Evolutionary conservation across 2,888 invertebrate genomes (phyloP).

Genomic region (Acrocyrtus sp.): DNA sequence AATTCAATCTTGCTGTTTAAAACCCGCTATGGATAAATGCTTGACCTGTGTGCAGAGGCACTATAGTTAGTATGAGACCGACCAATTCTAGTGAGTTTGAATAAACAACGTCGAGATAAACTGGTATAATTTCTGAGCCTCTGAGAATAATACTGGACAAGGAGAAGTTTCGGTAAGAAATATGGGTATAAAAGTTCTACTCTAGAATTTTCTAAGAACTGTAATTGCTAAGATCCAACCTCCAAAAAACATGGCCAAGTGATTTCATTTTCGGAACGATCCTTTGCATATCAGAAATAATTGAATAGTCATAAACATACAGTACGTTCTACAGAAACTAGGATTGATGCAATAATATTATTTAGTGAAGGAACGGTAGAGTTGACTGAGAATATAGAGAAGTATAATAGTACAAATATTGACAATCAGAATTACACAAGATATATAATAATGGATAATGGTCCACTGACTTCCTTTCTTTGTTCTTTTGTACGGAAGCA

Average conservation of each 20-base stretch:
- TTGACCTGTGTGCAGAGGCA: no score
- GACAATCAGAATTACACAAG: not conserved
- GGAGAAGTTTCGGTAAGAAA: no score
- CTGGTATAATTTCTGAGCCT: no score
- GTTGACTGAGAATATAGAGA: not conserved
- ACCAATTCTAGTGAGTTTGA: no score
- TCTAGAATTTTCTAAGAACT: no score
- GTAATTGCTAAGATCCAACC: conserved; percentile 58
- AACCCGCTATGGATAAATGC: no score
- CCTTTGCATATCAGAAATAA: not conserved
- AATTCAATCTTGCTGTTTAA: no score
- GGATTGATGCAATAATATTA: not conserved
- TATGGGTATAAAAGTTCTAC: no score
- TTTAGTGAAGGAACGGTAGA: not conserved
- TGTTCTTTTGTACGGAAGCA: conserved; percentile 52
- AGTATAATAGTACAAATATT: not conserved
- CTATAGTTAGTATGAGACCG: no score
- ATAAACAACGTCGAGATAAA: no score
- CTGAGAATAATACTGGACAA: no score
- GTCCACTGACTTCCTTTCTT: conserved; percentile 63
- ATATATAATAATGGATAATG: conserved; percentile 33
- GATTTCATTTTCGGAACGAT: conserved; percentile 5
- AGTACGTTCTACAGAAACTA: not conserved
- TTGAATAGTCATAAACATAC: not conserved
- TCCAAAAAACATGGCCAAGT: conserved; percentile 50